phyloP scores from a whole-genome alignment of 2,888 invertebrate genomes.

The Pedicia rivosa region DNA sequence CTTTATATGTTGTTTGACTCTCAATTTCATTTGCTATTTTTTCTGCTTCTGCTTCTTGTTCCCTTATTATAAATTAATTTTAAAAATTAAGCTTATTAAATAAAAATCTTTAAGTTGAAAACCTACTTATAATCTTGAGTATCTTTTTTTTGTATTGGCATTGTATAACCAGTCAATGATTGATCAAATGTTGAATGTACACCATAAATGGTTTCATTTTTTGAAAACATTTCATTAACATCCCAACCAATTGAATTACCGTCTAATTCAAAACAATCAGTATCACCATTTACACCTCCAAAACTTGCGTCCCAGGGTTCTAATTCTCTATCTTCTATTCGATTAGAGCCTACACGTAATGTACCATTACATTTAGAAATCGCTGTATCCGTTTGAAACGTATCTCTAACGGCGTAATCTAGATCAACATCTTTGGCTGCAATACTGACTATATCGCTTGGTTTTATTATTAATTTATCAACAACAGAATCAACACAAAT shows the following conservation, averaged over 20 bases:
- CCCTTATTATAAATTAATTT: slow-evolving; percentile 13
- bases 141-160: slow-evolving; percentile 69
- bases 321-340: slow-evolving; percentile 45
- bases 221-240: slow-evolving; percentile 90
- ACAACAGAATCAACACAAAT: slow-evolving; percentile 53
- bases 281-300: slow-evolving; percentile 38
- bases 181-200: slow-evolving; percentile 88
- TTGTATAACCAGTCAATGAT: slow-evolving; percentile 80
- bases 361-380: slow-evolving; percentile 71
- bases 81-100: slow-evolving; percentile 2
- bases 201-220: slow-evolving; percentile 82
- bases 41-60: slow-evolving; percentile 51
- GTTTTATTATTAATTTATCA: slow-evolving; percentile 69
- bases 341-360: slow-evolving; percentile 18
- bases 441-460: slow-evolving; percentile 70
- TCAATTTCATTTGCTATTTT: slow-evolving; percentile 90
- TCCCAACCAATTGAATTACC: slow-evolving; percentile 88
- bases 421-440: slow-evolving; percentile 72
- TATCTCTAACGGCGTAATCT: slow-evolving; percentile 76
- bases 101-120: not conserved
- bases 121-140: slow-evolving; percentile 63
- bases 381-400: slow-evolving; percentile 76
- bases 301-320: slow-evolving; percentile 72
- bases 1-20: slow-evolving; percentile 63
- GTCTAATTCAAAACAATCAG: slow-evolving; percentile 52